Conservation (phyloP, 2,888 invertebrate species). For the Isoperla grammatica region DNA sequence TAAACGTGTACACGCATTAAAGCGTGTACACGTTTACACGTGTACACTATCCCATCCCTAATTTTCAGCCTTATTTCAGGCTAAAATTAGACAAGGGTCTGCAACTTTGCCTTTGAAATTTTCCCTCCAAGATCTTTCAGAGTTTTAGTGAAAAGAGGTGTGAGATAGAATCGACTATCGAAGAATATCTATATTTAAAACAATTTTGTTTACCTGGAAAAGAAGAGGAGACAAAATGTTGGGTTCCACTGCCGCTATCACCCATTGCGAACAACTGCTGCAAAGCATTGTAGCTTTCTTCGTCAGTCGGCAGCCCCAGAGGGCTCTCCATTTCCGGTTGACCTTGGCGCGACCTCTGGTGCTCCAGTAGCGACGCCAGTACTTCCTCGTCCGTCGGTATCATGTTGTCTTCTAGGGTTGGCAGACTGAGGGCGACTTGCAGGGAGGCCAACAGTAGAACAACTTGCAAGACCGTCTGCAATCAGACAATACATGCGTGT, state of each 20-base stretch:
- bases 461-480: too few species aligned
- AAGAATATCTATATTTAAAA: too few species aligned
- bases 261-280: conserved; percentile 27
- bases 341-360: conserved; percentile 1
- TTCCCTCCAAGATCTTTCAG: too few species aligned
- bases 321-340: conserved; percentile 32
- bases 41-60: too few species aligned
- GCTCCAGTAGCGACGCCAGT: conserved; percentile 25
- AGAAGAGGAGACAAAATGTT: conserved; percentile 36
- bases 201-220: conserved; percentile 33
- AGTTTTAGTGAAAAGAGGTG: too few species aligned
- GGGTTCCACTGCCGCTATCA: conserved; percentile 32
- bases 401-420: conserved; percentile 32
- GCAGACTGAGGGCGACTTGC: conserved; percentile 18
- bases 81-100: too few species aligned
- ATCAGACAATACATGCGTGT: too few species aligned
- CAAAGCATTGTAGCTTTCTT: conserved; percentile 33
- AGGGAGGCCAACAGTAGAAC: conserved; percentile 18
- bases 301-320: conserved; percentile 32
- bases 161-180: too few species aligned
- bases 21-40: too few species aligned
- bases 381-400: conserved; percentile 33
- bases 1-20: too few species aligned
- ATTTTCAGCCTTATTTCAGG: too few species aligned
- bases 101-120: too few species aligned